These are phyloP conservation scores for Xestia rhomboidea DNA, from an alignment of 2,888 invertebrate species.

Conservation along the genomic window DNA sequence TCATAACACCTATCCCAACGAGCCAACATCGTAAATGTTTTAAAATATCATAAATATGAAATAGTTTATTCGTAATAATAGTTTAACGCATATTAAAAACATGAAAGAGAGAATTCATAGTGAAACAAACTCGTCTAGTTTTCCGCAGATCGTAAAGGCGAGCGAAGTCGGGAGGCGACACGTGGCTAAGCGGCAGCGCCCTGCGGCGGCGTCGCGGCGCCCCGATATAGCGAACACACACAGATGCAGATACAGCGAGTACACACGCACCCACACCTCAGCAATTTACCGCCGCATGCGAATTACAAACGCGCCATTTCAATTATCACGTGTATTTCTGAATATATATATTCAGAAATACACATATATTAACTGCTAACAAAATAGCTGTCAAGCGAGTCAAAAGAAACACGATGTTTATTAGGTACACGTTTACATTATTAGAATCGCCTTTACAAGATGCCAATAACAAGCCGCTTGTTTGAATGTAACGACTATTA, in stretches of 20 bases:
- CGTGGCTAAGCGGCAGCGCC: slow-evolving; percentile 62
- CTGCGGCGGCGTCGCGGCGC: slow-evolving; percentile 56
- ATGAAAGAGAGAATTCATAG: slow-evolving; percentile 44
- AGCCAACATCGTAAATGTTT: slow-evolving; percentile 34
- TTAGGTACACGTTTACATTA: slow-evolving; percentile 38
- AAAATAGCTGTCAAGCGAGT: slow-evolving; percentile 48
- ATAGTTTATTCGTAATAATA: slow-evolving; percentile 48
- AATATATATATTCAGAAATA: too few relatives aligned
- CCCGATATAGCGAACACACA: slow-evolving; percentile 54
- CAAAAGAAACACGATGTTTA: slow-evolving; percentile 52
- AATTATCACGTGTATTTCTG: slow-evolving; percentile 59
- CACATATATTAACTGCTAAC: slow-evolving; percentile 49
- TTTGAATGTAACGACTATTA: slow-evolving; percentile 20
- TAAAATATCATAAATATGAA: slow-evolving; percentile 34
- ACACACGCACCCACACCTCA: slow-evolving; percentile 33
- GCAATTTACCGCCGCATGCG: slow-evolving; percentile 45
- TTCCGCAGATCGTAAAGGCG: slow-evolving; percentile 45
- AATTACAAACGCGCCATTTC: slow-evolving; percentile 59
- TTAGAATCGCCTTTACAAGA: slow-evolving; percentile 44
- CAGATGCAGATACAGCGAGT: slow-evolving; percentile 13
- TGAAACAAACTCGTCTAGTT: slow-evolving; percentile 32
- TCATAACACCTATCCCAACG: background rate
- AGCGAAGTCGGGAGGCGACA: slow-evolving; percentile 46
- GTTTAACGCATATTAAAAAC: slow-evolving; percentile 22
- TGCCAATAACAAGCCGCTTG: slow-evolving; percentile 39